Evolutionary conservation across 2,113 vertebrate species (phyloP).

Genomic region (Cephalophus harveyi): DNA sequence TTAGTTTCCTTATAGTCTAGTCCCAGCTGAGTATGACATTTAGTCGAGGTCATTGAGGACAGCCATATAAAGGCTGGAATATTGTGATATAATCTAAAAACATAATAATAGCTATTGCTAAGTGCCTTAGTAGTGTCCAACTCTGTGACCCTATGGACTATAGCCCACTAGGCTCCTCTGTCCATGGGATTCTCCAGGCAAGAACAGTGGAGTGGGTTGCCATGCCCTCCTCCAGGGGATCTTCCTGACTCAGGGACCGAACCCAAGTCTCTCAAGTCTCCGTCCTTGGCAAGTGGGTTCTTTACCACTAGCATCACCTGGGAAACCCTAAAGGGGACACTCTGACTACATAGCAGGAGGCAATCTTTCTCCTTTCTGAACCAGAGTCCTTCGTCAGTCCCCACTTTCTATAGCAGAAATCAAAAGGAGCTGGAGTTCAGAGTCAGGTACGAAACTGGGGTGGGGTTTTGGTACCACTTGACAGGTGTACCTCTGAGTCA

Average conservation of each 20-base stretch:
- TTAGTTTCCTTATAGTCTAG: not conserved
- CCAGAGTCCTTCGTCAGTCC: not conserved
- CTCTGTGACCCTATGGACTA: not conserved
- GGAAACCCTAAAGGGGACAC: not conserved
- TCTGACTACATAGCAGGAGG: not conserved
- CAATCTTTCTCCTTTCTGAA: not conserved
- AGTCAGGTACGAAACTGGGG: not conserved
- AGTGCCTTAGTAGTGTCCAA: not conserved
- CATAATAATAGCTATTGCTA: not conserved
- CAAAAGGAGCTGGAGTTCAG: not conserved
- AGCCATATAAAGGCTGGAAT: not conserved
- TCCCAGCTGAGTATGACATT: not conserved
- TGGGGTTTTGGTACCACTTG: not conserved
- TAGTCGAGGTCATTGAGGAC: not conserved
- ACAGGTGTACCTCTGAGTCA: not conserved
- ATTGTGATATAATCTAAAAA: not conserved
- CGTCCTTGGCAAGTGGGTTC: not conserved
- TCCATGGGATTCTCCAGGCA: not conserved
- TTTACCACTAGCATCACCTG: not conserved
- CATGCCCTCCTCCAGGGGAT: not conserved
- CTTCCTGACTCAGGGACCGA: not conserved
- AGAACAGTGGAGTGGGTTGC: not conserved
- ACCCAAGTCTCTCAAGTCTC: not conserved
- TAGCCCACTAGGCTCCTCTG: not conserved
- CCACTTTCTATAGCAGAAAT: not conserved